Evolutionary conservation across 2,797 vertebrate species (phyloP).

Genomic region (Heliangelus exortis): DNA sequence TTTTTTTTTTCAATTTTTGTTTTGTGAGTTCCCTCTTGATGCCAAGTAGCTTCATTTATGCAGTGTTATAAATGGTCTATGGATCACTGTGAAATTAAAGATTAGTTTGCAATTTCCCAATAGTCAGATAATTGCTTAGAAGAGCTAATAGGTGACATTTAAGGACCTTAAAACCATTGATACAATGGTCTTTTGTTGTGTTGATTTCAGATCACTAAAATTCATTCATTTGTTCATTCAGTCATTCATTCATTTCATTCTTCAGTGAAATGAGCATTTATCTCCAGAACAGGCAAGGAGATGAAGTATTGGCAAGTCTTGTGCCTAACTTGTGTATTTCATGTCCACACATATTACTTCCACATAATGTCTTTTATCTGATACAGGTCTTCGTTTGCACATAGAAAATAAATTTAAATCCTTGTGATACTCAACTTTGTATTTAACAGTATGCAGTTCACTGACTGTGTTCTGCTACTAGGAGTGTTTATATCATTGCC

Average conservation of each 20-base stretch:
- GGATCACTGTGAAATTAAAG: not conserved
- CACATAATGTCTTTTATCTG: not conserved
- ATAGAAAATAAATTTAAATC: not conserved
- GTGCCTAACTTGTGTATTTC: not conserved
- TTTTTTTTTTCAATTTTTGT: not conserved
- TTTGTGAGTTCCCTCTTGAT: not conserved
- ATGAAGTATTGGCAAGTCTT: not conserved
- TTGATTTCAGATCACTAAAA: not conserved
- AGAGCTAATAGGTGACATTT: not conserved
- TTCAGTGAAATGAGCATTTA: not conserved
- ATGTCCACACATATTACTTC: not conserved
- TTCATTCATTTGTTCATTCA: too few species aligned
- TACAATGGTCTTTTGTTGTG: not conserved
- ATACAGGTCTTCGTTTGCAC: not conserved
- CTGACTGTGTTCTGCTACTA: not conserved
- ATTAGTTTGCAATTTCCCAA: not conserved
- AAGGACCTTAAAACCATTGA: not conserved
- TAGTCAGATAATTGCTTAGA: not conserved
- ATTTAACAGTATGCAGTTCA: not conserved
- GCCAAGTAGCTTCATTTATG: not conserved
- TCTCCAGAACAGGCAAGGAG: not conserved
- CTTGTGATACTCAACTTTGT: not conserved
- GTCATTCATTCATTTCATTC: not conserved
- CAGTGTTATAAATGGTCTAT: not conserved
- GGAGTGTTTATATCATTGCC: not conserved